Evolutionary conservation across 2,888 invertebrate genomes (phyloP).

Genomic region (Agrochola lota): DNA sequence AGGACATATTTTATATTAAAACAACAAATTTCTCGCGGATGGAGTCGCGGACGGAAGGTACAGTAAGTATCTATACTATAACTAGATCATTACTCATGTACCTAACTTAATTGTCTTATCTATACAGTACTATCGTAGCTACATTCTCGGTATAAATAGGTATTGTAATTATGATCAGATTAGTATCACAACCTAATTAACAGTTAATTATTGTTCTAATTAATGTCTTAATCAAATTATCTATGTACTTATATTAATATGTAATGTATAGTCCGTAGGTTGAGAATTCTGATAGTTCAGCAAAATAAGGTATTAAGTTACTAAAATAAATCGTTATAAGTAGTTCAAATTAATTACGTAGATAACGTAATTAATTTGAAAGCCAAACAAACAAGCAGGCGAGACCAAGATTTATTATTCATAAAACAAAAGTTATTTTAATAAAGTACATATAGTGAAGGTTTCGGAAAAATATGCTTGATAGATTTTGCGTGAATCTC

Average conservation of each 20-base stretch:
- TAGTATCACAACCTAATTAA: slow-evolving; percentile 32
- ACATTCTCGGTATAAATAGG: not conserved
- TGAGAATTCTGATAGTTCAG: not conserved
- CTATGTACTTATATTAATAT: not conserved
- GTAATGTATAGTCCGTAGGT: not conserved
- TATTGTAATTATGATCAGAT: slow-evolving; percentile 6
- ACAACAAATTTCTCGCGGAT: too few relatives aligned
- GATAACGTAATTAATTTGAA: not conserved
- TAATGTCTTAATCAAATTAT: slow-evolving; percentile 14
- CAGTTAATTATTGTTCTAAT: slow-evolving; percentile 32
- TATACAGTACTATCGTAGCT: not conserved
- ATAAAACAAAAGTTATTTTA: too few relatives aligned
- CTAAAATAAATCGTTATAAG: not conserved
- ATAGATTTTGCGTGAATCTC: too few relatives aligned
- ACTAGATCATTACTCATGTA: not conserved
- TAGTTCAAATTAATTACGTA: too few relatives aligned
- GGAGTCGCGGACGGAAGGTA: too few relatives aligned
- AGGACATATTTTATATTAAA: too few relatives aligned
- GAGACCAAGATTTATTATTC: not conserved
- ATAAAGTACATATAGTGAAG: too few relatives aligned
- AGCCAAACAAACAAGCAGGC: not conserved
- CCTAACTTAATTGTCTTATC: not conserved
- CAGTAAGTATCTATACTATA: not conserved
- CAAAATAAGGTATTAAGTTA: not conserved
- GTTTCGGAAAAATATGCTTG: too few relatives aligned